phyloP scores from a whole-genome alignment of 1,140 invertebrate species.

The Apis cerana region DNA sequence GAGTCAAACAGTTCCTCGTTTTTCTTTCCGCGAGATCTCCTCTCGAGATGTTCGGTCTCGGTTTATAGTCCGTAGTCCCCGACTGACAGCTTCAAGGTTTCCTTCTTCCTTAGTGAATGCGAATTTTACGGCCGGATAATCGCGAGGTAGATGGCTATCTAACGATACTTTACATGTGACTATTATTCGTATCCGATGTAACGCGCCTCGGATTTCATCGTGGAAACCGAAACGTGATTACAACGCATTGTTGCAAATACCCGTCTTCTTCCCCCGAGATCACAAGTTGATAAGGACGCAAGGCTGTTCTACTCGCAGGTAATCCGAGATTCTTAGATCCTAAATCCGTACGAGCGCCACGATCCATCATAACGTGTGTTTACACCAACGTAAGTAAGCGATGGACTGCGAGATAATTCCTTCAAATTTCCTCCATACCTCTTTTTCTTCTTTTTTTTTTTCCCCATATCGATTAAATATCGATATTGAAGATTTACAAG shows the following conservation, averaged over 20 bases:
- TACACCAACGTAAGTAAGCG: background rate
- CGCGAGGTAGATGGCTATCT: conserved; percentile 6
- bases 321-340: background rate
- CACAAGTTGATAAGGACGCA: background rate
- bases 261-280: background rate
- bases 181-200: conserved; percentile 23
- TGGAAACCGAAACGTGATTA: conserved; percentile 19
- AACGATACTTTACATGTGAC: background rate
- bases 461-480: too few species aligned
- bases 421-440: too few species aligned
- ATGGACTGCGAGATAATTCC: too few species aligned
- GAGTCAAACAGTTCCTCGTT: background rate
- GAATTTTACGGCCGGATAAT: conserved; percentile 6
- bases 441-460: too few species aligned
- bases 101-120: background rate
- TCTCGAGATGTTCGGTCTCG: background rate
- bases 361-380: background rate
- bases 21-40: background rate
- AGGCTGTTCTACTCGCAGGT: conserved; percentile 2
- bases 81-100: background rate
- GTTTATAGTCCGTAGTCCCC: background rate
- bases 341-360: background rate
- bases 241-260: conserved; percentile 12
- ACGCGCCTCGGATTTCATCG: conserved; percentile 6
- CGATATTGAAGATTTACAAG: too few species aligned